Conservation (phyloP, 2,113 vertebrate species). For the Nothobranchius furzeri region DNA sequence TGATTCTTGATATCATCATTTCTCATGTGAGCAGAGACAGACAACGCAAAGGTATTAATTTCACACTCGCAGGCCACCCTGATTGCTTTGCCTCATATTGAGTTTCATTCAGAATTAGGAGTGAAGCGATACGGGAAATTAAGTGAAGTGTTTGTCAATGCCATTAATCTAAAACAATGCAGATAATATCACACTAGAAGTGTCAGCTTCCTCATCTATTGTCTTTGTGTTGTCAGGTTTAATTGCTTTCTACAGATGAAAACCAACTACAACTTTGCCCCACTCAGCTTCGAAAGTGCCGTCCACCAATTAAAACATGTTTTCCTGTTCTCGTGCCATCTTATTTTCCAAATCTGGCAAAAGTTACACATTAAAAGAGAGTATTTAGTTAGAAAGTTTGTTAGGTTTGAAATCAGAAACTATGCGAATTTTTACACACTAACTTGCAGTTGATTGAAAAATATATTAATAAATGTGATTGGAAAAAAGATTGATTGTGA, state of each 20-base stretch:
- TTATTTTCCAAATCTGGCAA: too few species aligned
- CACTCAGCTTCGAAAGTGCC: neutral
- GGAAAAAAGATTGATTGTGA: too few species aligned
- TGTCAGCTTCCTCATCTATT: constrained; percentile 21
- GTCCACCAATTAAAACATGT: neutral
- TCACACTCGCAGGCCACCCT: constrained; percentile 57
- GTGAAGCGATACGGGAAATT: constrained; percentile 58
- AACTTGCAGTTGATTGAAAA: too few species aligned
- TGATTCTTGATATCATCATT: constrained; percentile 29
- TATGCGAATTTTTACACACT: too few species aligned
- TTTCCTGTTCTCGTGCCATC: neutral
- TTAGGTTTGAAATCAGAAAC: too few species aligned
- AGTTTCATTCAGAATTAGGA: constrained; percentile 40
- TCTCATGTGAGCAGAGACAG: constrained; percentile 34
- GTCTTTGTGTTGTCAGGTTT: constrained; percentile 29
- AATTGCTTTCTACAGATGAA: constrained; percentile 33
- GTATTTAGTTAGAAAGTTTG: too few species aligned
- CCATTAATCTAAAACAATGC: constrained; percentile 42
- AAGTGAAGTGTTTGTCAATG: constrained; percentile 45
- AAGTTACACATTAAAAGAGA: too few species aligned
- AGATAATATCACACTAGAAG: constrained; percentile 27
- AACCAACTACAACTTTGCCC: constrained; percentile 7
- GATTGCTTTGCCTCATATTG: constrained; percentile 35
- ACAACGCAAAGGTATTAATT: constrained; percentile 52
- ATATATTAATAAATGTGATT: too few species aligned